A percentile compares a stretch with the other conserved stretches of the same genome.
Evolutionary conservation across 2,113 vertebrate species (phyloP).

Genomic region (Platysternon megacephalum): DNA sequence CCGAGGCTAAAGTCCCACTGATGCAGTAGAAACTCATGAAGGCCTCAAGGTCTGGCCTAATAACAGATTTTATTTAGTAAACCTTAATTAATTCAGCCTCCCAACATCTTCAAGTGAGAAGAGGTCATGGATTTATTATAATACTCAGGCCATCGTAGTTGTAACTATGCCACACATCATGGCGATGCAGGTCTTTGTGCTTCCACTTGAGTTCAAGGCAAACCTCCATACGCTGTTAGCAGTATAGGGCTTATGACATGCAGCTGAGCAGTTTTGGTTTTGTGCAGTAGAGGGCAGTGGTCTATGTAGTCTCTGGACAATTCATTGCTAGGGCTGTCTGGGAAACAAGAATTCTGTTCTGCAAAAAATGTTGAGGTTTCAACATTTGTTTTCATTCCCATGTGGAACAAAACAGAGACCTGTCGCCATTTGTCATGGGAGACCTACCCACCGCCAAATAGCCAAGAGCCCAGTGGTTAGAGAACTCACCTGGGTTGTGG

Average conservation of each 20-base stretch:
- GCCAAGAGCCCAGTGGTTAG: no score
- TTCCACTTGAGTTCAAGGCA: neutral
- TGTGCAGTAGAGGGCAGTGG: neutral
- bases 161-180: neutral
- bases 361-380: no score
- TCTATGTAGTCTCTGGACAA: no score
- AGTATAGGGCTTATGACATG: neutral
- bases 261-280: neutral
- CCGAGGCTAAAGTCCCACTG: neutral
- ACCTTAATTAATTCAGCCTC: neutral
- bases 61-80: neutral
- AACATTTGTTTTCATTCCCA: no score
- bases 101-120: neutral
- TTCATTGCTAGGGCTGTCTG: no score
- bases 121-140: neutral
- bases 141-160: accelerated
- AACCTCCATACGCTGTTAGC: neutral
- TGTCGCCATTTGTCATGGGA: no score
- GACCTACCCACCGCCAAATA: no score
- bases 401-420: no score
- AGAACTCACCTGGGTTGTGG: neutral
- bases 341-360: no score
- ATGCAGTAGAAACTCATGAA: neutral
- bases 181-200: neutral
- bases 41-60: neutral